Conservation (phyloP, 2,888 invertebrate genomes). For the Gortyna flavago region DNA sequence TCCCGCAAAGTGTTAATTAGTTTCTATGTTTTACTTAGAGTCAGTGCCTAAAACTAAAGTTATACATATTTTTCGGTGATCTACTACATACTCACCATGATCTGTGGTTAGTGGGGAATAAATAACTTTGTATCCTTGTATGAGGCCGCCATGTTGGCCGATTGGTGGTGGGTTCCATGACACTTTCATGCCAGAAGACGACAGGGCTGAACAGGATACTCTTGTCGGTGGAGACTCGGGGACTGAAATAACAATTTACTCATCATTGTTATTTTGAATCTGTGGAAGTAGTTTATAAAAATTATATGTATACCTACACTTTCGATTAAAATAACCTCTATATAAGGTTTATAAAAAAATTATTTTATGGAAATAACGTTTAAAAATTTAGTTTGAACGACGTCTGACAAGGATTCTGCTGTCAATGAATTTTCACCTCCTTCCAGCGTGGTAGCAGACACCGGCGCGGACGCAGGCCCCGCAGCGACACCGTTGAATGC, state of each 20-base stretch:
- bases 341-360: background rate
- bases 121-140: slow-evolving; percentile 94
- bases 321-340: background rate
- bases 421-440: slow-evolving; percentile 88
- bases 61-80: background rate
- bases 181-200: slow-evolving; percentile 93
- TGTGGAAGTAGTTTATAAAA: background rate
- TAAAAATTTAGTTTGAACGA: background rate
- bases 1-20: too few relatives aligned
- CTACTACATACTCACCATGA: slow-evolving; percentile 76
- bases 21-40: background rate
- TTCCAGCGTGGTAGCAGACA: slow-evolving; percentile 92
- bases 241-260: slow-evolving; percentile 80
- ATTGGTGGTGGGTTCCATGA: slow-evolving; percentile 92
- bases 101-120: slow-evolving; percentile 89
- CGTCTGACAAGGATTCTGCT: background rate
- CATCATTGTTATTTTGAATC: background rate
- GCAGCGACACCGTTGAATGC: slow-evolving; percentile 95
- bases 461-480: slow-evolving; percentile 93
- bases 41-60: too few relatives aligned
- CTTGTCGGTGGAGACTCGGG: slow-evolving; percentile 92
- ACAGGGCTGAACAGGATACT: slow-evolving; percentile 92
- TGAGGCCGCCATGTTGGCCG: slow-evolving; percentile 91
- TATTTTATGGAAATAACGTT: background rate
- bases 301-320: background rate